Evolutionary conservation across 2,113 vertebrate genomes (phyloP), one percentile per base, ranked within the genome.

Genomic region (Erinaceus europaeus): DNA sequence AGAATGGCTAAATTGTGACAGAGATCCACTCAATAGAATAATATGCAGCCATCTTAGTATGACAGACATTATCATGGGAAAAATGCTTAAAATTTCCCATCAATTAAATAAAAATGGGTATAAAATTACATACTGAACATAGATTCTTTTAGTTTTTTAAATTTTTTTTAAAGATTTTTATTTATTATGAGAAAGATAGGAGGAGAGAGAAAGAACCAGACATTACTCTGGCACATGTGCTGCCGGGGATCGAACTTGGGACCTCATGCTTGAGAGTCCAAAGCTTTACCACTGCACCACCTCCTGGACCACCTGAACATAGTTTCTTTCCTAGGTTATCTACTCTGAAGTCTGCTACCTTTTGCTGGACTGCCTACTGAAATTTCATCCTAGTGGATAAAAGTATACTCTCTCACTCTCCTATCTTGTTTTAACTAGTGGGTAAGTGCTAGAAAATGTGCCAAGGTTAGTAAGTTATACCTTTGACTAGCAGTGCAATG

Each of bases 351-450:
- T 50, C 14, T 85, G 64, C n/a, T 73, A 23, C 27, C 44, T 93
- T 85, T 65, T 82, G 27, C 27, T 69, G 64, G 34, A 46, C 6
- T 74, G 67, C 46, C 42, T 83, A 21, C 69, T 82, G 79, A 93
- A 88, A 83, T 73, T 78, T 75, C 40, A 83, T 62, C n/a, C 42
- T 67, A 68, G 48, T 50, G 61, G 86, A 65, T 65, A 90, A 72
- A 29, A 62, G 36, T 61, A 50, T 25, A 14, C 76, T 4, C 12
- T n/a, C 65, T 69, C n/a, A n/a, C 52, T 18, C n/a, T 4, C n/a
- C 6, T 67, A 55, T n/a, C 20, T 44, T 14, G 15, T 46, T 78
- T 84, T 88, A 79, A 69, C 12, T 34, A 69, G 42, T 23, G 53
- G 42, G 9, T 64, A 93, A 74, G 25, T 69, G n/a, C 52, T 84